These are phyloP conservation scores for Scaptomyza reducta DNA, from an alignment of 2,888 invertebrate genomes.

Conservation along the genomic window DNA sequence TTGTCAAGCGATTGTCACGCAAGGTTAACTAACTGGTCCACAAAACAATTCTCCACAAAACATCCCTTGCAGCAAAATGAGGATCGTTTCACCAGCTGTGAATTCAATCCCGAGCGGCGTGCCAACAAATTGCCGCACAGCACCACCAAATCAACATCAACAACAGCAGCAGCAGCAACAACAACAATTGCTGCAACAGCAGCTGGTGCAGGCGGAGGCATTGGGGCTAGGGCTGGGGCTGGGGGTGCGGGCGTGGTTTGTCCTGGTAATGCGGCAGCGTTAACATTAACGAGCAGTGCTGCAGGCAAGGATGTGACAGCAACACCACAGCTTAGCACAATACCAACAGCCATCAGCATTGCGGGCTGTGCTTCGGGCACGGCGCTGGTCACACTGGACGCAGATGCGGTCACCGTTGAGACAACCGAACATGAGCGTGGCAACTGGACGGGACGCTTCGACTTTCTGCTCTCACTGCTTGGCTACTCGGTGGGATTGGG, in stretches of 20 bases:
- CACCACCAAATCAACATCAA: constrained; percentile 38
- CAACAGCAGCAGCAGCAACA: constrained; percentile 13
- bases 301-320: constrained; percentile 38
- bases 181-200: constrained; percentile 6
- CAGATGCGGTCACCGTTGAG: constrained; percentile 43
- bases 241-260: constrained; percentile 46
- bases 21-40: constrained; percentile 46
- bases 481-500: constrained; percentile 90
- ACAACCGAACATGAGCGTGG: constrained; percentile 86
- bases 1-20: constrained; percentile 55
- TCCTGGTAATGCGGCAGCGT: constrained; percentile 53
- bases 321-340: constrained; percentile 57
- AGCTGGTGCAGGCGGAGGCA: neutral
- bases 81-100: constrained; percentile 75
- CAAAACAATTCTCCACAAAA: constrained; percentile 11
- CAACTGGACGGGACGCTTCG: constrained; percentile 90
- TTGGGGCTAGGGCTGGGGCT: no score
- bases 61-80: constrained; percentile 73
- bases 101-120: constrained; percentile 42
- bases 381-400: constrained; percentile 76
- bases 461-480: constrained; percentile 89
- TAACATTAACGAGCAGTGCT: constrained; percentile 43
- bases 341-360: constrained; percentile 73
- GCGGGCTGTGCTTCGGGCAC: constrained; percentile 81
- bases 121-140: constrained; percentile 49